Conservation (phyloP, 2,888 invertebrate species). For the Phragmatobia fuliginosa region DNA sequence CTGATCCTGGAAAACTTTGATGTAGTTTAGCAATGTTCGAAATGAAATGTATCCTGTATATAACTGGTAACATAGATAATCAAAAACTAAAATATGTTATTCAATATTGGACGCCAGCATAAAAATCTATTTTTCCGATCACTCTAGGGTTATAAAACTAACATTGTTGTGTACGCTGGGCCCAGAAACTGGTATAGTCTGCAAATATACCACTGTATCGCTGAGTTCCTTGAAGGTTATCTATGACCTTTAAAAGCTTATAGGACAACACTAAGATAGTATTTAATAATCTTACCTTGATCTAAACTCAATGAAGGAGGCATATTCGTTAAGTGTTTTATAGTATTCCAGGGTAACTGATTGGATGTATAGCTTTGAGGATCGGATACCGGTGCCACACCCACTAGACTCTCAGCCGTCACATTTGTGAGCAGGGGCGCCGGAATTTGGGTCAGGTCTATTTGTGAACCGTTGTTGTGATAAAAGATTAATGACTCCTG, state of each 20-base stretch:
- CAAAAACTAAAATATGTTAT: too few relatives aligned
- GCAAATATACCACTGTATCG: not conserved
- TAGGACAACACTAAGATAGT: not conserved
- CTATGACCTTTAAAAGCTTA: not conserved
- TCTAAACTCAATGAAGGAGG: constrained; percentile 10
- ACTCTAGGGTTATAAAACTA: too few relatives aligned
- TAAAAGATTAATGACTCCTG: constrained; percentile 76
- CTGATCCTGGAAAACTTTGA: constrained; percentile 6
- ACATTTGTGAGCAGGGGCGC: constrained; percentile 73
- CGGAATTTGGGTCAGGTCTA: constrained; percentile 68
- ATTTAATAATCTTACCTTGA: constrained; percentile 14
- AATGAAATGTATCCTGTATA: too few relatives aligned
- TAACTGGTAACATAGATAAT: too few relatives aligned
- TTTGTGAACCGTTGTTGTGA: constrained; percentile 67
- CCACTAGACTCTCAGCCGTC: constrained; percentile 73
- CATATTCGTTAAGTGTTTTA: constrained; percentile 40
- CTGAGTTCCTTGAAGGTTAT: not conserved
- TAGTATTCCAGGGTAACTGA: constrained; percentile 53
- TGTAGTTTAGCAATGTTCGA: not conserved
- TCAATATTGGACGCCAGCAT: not conserved
- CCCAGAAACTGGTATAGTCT: not conserved
- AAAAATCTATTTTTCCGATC: not conserved
- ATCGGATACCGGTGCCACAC: constrained; percentile 62
- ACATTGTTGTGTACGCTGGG: too few relatives aligned
- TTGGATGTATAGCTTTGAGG: constrained; percentile 14